Conservation (phyloP, 23 tunicate genomes). For the Botrylloides violaceus region DNA sequence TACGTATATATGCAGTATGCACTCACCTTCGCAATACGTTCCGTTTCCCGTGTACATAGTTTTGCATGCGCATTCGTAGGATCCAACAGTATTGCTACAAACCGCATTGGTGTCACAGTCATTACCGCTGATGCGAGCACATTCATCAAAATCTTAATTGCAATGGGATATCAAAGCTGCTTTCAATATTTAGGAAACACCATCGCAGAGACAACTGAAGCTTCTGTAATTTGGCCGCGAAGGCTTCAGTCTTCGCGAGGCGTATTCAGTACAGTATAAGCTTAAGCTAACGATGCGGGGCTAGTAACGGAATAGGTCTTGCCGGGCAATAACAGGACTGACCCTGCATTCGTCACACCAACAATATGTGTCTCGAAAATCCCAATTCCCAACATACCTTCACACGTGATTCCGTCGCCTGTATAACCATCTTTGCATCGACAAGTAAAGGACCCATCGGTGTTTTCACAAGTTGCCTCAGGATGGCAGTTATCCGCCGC, state of each 20-base stretch:
- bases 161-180: too few species aligned
- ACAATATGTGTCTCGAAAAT: too few species aligned
- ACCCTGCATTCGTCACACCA: too few species aligned
- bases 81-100: constrained; percentile 13
- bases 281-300: too few species aligned
- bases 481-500: constrained; percentile 12
- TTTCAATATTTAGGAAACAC: too few species aligned
- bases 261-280: too few species aligned
- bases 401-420: constrained; percentile 12
- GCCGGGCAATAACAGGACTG: too few species aligned
- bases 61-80: constrained; percentile 1
- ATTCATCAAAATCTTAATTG: constrained; percentile 15
- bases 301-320: too few species aligned
- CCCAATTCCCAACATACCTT: too few species aligned
- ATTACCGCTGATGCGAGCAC: neutral
- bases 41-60: constrained; percentile 5
- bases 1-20: neutral
- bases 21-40: constrained; percentile 26
- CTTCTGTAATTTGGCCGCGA: too few species aligned
- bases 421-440: neutral
- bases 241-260: too few species aligned
- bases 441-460: neutral
- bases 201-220: too few species aligned
- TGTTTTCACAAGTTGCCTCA: neutral
- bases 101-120: constrained; percentile 17